phyloP scores from a whole-genome alignment of 2,113 vertebrate species.

The Lepisosteus oculatus region DNA sequence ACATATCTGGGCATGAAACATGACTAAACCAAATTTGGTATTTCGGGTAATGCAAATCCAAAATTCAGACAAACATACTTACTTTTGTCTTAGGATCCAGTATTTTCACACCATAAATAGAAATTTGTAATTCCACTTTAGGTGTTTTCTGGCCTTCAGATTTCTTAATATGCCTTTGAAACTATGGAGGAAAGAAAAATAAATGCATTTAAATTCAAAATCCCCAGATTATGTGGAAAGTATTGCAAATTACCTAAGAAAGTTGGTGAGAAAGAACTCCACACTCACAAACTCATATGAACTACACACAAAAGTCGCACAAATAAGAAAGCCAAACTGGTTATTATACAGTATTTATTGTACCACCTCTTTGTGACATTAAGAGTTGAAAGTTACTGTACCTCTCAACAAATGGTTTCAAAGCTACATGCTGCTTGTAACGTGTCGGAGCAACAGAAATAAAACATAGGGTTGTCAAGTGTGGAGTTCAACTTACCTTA shows the following conservation, averaged over 20 bases:
- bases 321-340: no score
- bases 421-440: background rate
- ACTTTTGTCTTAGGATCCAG: constrained; percentile 94
- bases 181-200: constrained; percentile 62
- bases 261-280: constrained; percentile 7
- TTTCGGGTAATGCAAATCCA: no score
- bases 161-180: constrained; percentile 97
- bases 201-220: background rate
- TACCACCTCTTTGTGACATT: no score
- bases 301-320: no score
- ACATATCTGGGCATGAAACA: no score
- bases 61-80: constrained; percentile 33
- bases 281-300: background rate
- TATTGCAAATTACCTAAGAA: background rate
- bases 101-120: constrained; percentile 97
- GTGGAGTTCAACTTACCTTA: constrained; percentile 18
- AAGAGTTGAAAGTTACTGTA: no score
- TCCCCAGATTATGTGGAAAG: no score
- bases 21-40: no score
- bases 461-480: constrained; percentile 2
- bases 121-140: constrained; percentile 95
- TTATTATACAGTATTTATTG: no score
- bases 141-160: constrained; percentile 95
- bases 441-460: background rate
- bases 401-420: background rate